Evolutionary conservation across 2,888 invertebrate genomes (phyloP), one percentile per base, ranked within the genome.

Genomic region (Thecocarcelia acutangulata): DNA sequence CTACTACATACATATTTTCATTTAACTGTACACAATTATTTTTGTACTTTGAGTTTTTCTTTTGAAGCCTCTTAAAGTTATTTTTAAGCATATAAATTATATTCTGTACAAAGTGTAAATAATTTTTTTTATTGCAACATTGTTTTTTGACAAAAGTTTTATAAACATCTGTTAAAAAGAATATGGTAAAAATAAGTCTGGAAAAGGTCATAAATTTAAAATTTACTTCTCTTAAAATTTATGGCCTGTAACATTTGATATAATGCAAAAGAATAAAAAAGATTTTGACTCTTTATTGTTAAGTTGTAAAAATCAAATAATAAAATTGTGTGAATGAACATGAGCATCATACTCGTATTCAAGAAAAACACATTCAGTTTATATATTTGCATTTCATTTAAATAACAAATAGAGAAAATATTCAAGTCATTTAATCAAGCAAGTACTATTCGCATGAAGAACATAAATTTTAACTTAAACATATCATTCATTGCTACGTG

Each of bases 161-260:
- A 28, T 33, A 58, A 21, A 70, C 70, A 70, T 70, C 48, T 70
- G 59, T 3, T 40, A 8, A 21, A 50, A 59, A 70, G 37, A 50
- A 21, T n/a, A 72, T 48, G 33, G 42, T 42, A 40, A 19, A n/a
- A n/a, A n/a, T n/a, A 13, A 52, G 59, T 61, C 50, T 61, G 17
- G 50, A 24, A 74, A 74, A 8, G 46, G 66, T 74, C 74, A 40
- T 74, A 74, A 74, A 74, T 66, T 48, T 46, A 58, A 37, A 46
- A 74, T 64, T 74, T 74, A 24, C 17, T 56, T 33, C 48, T 74
- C 56, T 74, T 56, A 74, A 58, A 74, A 66, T 74, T 74, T 74
- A 74, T 74, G 64, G 74, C 48, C 64, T 58, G 58, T 74, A 74
- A 66, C 46, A 66, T 40, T 74, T 74, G 56, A 66, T 74, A 19